Conservation (phyloP, 1,140 invertebrate genomes). For the Dinothrombium tinctorium region DNA sequence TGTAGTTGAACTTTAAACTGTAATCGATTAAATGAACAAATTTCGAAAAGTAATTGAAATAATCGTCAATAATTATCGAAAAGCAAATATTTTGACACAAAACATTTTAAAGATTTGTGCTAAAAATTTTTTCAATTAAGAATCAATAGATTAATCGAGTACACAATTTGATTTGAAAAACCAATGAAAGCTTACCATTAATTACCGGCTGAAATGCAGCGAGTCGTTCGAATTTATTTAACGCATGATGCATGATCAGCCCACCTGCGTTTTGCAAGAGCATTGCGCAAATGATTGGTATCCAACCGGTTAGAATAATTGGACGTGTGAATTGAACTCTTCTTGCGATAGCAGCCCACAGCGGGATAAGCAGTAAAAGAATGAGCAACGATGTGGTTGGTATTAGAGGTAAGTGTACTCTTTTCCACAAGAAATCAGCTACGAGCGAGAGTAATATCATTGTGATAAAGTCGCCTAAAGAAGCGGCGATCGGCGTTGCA, state of each 20-base stretch:
- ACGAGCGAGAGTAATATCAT: constrained; percentile 23
- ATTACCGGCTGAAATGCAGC: constrained; percentile 27
- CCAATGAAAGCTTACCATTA: constrained; percentile 3
- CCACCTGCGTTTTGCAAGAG: constrained; percentile 14
- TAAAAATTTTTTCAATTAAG: no score
- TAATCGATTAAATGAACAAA: no score
- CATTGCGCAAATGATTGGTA: constrained; percentile 10
- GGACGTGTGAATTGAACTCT: constrained; percentile 33
- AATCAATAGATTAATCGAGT: no score
- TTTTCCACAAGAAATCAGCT: constrained; percentile 2
- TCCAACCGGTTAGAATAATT: constrained; percentile 6
- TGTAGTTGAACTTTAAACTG: no score
- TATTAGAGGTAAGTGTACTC: not conserved
- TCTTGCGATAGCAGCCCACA: constrained; percentile 49
- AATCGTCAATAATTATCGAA: no score
- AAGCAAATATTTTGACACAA: no score
- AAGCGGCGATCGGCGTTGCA: constrained; percentile 85
- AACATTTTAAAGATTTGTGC: no score
- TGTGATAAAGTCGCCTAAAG: constrained; percentile 74
- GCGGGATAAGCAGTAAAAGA: constrained; percentile 36
- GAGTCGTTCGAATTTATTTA: constrained; percentile 20
- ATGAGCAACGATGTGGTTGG: not conserved
- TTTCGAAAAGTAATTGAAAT: no score
- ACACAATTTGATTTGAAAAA: no score
- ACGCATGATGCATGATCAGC: constrained; percentile 20